Percentiles rank a stretch among this genome's conserved stretches.
phyloP scores from a whole-genome alignment of 2,113 vertebrate species.

The Hepsetus odoe region DNA sequence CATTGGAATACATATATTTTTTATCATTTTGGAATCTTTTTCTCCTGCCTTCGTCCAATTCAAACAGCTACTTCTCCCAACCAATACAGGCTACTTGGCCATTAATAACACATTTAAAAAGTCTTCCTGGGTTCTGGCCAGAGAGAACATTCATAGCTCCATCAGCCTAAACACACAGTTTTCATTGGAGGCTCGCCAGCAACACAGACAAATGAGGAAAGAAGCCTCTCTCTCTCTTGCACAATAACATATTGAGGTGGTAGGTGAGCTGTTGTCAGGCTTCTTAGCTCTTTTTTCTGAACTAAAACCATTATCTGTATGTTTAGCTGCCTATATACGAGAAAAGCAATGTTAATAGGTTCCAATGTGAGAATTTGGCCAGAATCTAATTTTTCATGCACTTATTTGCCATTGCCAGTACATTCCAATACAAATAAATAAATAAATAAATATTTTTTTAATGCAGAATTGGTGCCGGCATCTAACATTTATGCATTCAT shows the following conservation, averaged over 20 bases:
- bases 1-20: slow-evolving; percentile 40
- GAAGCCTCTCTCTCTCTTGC: slow-evolving; percentile 16
- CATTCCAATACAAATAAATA: too few species aligned
- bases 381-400: too few species aligned
- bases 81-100: slow-evolving; percentile 45
- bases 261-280: not conserved
- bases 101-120: slow-evolving; percentile 62
- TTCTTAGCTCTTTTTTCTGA: too few species aligned
- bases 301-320: not conserved
- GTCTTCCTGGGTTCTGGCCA: slow-evolving; percentile 50
- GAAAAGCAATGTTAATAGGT: too few species aligned
- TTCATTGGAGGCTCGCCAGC: slow-evolving; percentile 52
- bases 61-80: slow-evolving; percentile 50
- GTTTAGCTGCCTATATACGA: too few species aligned
- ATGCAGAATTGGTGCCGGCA: too few species aligned
- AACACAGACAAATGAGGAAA: slow-evolving; percentile 46
- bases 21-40: slow-evolving; percentile 50
- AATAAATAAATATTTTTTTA: too few species aligned
- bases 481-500: too few species aligned
- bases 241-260: not conserved
- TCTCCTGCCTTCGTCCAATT: slow-evolving; percentile 42
- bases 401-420: too few species aligned
- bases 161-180: slow-evolving; percentile 60
- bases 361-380: too few species aligned
- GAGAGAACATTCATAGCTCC: slow-evolving; percentile 58